Evolutionary conservation across 2,113 vertebrate species (phyloP).

Genomic region (Poecilia latipinna): DNA sequence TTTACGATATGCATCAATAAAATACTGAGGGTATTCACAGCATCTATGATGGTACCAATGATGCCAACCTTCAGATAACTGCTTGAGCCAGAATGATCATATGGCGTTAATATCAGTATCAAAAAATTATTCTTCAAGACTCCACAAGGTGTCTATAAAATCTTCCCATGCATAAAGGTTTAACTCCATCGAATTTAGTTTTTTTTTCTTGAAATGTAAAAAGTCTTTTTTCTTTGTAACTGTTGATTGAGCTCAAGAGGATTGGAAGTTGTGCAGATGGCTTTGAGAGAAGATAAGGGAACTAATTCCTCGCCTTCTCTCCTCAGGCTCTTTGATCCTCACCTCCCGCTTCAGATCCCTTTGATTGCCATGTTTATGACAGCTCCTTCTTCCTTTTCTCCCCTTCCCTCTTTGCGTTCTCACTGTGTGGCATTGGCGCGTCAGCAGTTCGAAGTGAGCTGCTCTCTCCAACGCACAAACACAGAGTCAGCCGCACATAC

Average conservation of each 20-base stretch:
- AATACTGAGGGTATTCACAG: not conserved
- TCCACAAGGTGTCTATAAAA: constrained; percentile 12
- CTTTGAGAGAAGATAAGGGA: constrained; percentile 63
- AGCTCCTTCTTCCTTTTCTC: constrained; percentile 51
- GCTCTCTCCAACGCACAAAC: constrained; percentile 20
- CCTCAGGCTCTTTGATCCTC: constrained; percentile 66
- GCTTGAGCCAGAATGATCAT: not conserved
- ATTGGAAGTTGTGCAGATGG: constrained; percentile 57
- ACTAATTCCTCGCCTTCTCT: constrained; percentile 63
- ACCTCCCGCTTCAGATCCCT: constrained; percentile 62
- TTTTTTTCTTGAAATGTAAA: constrained; percentile 45
- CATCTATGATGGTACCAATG: not conserved
- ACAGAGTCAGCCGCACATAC: constrained; percentile 19
- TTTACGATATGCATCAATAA: not conserved
- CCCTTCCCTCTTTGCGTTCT: constrained; percentile 36
- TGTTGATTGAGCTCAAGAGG: constrained; percentile 55
- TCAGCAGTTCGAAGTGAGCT: constrained; percentile 63
- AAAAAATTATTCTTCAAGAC: constrained; percentile 20
- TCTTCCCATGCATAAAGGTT: constrained; percentile 38
- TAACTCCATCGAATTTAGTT: constrained; percentile 36
- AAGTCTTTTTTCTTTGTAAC: constrained; percentile 55
- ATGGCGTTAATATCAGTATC: not conserved
- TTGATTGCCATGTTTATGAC: constrained; percentile 74
- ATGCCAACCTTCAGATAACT: not conserved
- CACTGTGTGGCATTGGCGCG: constrained; percentile 48